These are phyloP conservation scores for Helobdella robusta DNA, from an alignment of 2,888 invertebrate genomes.

Conservation along the genomic window DNA sequence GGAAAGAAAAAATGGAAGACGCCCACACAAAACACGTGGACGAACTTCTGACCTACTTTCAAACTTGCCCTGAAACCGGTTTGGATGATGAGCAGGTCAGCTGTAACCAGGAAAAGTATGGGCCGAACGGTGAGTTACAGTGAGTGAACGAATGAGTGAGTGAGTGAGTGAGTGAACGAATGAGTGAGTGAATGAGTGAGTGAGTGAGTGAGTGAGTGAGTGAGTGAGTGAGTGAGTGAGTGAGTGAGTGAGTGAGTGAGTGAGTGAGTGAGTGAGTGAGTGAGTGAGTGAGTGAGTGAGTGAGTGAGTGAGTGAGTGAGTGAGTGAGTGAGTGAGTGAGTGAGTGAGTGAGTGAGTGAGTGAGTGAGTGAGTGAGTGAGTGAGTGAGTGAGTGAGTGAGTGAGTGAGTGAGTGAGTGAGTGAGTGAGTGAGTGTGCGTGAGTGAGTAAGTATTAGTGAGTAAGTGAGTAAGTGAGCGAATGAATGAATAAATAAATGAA, in stretches of 20 bases:
- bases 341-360: slow-evolving; percentile 10
- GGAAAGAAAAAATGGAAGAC: slow-evolving; percentile 47
- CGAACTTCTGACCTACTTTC: slow-evolving; percentile 79
- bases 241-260: slow-evolving; percentile 22
- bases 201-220: slow-evolving; percentile 21
- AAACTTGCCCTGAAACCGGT: slow-evolving; percentile 77
- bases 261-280: slow-evolving; percentile 22
- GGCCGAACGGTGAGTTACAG: slow-evolving; percentile 77
- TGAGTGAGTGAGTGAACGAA: slow-evolving; percentile 20
- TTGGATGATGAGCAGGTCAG: slow-evolving; percentile 82
- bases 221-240: slow-evolving; percentile 19
- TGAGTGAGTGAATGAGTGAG: slow-evolving; percentile 20
- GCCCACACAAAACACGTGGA: slow-evolving; percentile 50
- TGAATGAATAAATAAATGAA: too few species aligned
- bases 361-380: neutral
- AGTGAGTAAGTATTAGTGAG: neutral
- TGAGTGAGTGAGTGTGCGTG: slow-evolving; percentile 5
- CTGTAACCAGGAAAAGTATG: slow-evolving; percentile 93
- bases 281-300: slow-evolving; percentile 22
- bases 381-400: neutral
- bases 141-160: slow-evolving; percentile 9
- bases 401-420: slow-evolving; percentile 17
- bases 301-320: slow-evolving; percentile 22
- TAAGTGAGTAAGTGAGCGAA: slow-evolving; percentile 1
- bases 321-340: slow-evolving; percentile 22